These are phyloP conservation scores for Oligia fasciuncula DNA, from an alignment of 2,888 invertebrate genomes.

Conservation along the genomic window DNA sequence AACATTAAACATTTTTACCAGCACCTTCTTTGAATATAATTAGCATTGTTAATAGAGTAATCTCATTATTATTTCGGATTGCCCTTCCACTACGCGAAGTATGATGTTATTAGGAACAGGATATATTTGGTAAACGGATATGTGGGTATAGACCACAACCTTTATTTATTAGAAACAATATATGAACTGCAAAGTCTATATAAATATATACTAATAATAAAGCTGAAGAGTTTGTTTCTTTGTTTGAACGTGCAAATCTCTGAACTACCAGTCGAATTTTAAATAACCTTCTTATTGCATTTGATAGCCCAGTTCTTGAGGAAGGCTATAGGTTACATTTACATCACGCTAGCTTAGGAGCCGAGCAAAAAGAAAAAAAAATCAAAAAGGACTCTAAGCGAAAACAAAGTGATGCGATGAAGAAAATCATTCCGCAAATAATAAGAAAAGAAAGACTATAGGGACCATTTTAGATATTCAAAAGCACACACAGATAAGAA, in stretches of 20 bases:
- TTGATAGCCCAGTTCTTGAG: too few relatives aligned
- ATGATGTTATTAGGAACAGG: conserved; percentile 15
- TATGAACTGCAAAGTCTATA: background rate
- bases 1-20: conserved; percentile 30
- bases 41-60: conserved; percentile 27
- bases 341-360: too few relatives aligned
- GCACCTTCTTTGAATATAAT: conserved; percentile 27
- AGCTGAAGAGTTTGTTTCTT: too few relatives aligned
- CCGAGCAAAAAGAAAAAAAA: too few relatives aligned
- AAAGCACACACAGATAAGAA: background rate
- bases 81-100: conserved; percentile 14
- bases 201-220: too few relatives aligned
- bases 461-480: background rate
- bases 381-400: too few relatives aligned
- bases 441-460: background rate
- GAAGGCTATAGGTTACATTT: too few relatives aligned
- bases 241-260: too few relatives aligned
- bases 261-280: too few relatives aligned
- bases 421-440: background rate
- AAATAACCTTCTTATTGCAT: too few relatives aligned
- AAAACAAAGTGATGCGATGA: too few relatives aligned
- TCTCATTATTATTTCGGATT: conserved; percentile 25
- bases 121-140: conserved; percentile 22
- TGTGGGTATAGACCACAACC: background rate
- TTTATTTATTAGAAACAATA: background rate